Evolutionary conservation across 2,797 vertebrate genomes (phyloP), one percentile per base, ranked within the genome.

Genomic region (Champsocephalus gunnari): DNA sequence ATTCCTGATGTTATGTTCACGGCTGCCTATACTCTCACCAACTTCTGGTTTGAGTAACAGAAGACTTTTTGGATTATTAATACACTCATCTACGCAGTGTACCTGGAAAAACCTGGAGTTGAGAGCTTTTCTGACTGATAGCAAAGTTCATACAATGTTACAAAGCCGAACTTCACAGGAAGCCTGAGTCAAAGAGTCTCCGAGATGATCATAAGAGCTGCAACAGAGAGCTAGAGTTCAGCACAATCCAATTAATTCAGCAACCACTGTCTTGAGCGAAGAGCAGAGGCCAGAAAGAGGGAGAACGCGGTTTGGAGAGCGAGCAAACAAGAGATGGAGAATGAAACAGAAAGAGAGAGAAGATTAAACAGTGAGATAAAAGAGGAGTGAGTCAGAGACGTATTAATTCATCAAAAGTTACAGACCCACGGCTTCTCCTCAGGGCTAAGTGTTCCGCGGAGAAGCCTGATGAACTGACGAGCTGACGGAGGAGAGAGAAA

Each of bases 391-490:
- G 88, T 88, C 93, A 92, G 91, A 93, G 90, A 94, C 93, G 90
- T 93, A 92, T 94, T 94, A 93, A 92, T 95, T 94, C 93, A 95
- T 95, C 94, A 95, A 94, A 95, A 95, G 94, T 95, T 95, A 91
- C 89, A 93, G 92, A 93, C 91, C 93, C 94, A 92, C 88, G 81
- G 94, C 91, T 93, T 94, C 88, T 95, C 93, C 93, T 93, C 83
- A 75, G 93, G 94, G 94, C 93, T 94, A 94, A 92, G 91, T 91
- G 92, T 84, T 94, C 89, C 87, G 87, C 65, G 72, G 88, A 93
- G 88, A 86, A 92, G 91, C 81, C 84, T 91, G 87, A 92, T 89
- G 87, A 93, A 93, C 89, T 90, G 88, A 91, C 84, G 91, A 92
- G 87, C 77, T 75, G 82, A 88, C 67, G 77, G 81, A 86, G 77